These are phyloP conservation scores for Abscondita cerata DNA, from an alignment of 2,888 invertebrate genomes.

Conservation along the genomic window DNA sequence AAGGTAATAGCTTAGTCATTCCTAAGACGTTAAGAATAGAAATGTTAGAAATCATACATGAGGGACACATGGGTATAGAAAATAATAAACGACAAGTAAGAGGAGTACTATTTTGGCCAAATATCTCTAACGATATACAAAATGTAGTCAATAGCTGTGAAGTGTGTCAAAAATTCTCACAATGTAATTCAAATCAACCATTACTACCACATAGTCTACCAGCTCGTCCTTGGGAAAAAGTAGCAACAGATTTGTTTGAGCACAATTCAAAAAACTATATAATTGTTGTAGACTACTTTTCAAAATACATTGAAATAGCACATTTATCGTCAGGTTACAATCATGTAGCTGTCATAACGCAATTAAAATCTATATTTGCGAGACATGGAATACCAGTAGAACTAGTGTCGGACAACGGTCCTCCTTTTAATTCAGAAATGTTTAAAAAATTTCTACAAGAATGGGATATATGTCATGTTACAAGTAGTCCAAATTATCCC, in stretches of 20 bases:
- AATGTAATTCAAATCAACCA: neutral
- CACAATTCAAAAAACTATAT: neutral
- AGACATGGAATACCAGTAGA: neutral
- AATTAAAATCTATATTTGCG: conserved; percentile 3
- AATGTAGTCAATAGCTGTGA: too few species aligned
- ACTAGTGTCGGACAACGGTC: conserved; percentile 14
- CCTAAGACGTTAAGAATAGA: neutral
- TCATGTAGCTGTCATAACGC: neutral
- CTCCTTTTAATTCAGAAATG: conserved; percentile 15
- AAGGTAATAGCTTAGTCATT: neutral
- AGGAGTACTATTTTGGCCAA: too few species aligned
- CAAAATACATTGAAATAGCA: conserved; percentile 10
- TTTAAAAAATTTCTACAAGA: conserved; percentile 9
- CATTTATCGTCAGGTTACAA: neutral
- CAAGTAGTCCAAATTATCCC: conserved; percentile 17
- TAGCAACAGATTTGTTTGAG: neutral
- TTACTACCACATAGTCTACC: neutral
- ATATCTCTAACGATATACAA: too few species aligned
- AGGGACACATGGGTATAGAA: neutral
- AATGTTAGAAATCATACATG: neutral
- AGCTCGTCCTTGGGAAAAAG: neutral
- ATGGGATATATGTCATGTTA: conserved; percentile 20
- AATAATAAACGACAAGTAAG: neutral
- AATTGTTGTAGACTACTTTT: conserved; percentile 7
- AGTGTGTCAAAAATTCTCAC: too few species aligned